Percentiles rank a stretch among this genome's conserved stretches.
These are phyloP conservation scores for Arremon aurantiirostris DNA, from an alignment of 2,797 vertebrate species.

Conservation along the genomic window DNA sequence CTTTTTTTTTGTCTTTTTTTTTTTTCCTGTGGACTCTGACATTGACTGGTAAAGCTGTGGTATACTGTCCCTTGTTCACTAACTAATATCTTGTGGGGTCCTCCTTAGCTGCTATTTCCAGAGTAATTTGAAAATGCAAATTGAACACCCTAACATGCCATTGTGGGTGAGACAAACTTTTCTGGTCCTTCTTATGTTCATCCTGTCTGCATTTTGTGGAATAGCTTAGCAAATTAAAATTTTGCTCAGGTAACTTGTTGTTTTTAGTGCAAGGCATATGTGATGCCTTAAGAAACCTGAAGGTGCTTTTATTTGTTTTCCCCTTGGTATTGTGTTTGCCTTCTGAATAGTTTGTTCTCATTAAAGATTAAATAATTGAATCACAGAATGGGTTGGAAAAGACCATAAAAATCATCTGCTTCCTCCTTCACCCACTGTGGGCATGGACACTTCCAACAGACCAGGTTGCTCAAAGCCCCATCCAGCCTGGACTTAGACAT, in stretches of 20 bases:
- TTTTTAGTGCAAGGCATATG: neutral
- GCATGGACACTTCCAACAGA: neutral
- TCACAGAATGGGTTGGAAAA: neutral
- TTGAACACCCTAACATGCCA: neutral
- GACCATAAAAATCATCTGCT: neutral
- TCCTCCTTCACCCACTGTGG: neutral
- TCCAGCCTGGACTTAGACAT: neutral
- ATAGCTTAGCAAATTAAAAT: neutral
- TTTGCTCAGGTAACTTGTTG: neutral
- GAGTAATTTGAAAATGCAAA: neutral
- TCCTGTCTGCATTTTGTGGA: neutral
- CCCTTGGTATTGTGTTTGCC: neutral
- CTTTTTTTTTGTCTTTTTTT: too few species aligned
- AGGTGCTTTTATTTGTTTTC: neutral
- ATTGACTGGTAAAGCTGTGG: neutral
- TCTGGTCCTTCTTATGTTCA: neutral
- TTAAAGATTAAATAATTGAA: neutral
- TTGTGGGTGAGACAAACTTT: neutral
- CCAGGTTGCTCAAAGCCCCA: neutral
- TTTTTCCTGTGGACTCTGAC: neutral
- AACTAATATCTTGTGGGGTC: neutral
- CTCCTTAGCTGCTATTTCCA: neutral
- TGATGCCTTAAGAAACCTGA: neutral
- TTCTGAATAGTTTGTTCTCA: neutral
- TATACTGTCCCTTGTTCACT: neutral